Evolutionary conservation across 2,888 invertebrate genomes (phyloP), one percentile per base, ranked within the genome.

Genomic region (Hedychridium roseum): DNA sequence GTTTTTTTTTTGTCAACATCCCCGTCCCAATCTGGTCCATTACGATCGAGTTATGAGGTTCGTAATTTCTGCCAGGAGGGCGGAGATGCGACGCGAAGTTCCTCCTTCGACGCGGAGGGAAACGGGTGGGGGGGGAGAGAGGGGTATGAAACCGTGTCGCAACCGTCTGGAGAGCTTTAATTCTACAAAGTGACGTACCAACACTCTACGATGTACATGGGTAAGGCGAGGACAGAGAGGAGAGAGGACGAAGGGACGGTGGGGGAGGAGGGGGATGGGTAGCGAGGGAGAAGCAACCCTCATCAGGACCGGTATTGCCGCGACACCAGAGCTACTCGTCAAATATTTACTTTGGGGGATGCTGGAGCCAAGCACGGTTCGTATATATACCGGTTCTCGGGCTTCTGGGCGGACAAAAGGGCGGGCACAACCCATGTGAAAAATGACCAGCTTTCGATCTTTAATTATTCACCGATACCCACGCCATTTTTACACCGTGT

Each of bases 331-430:
- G 62, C 54, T 66, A 55, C 63, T 66, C 56, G 49, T 66, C 63
- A 68, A 70, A 70, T 71, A 71, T 70, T 71, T 70, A 71, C 65
- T 57, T 46, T 43, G 36, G 48, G 48, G 16, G 58, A 69, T 68
- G 58, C 57, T 54, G 62, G 64, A 39, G 53, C 47, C 43, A 46
- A 43, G 50, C 48, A 34, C 46, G 35, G 44, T 43, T 50, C 30
- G 46, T 50, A 21, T 31, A 32, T 43, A 50, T 39, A 37, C 50
- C 43, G 47, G 48, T 42, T 47, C 27, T 36, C 27, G 28, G 41
- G 32, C 41, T 36, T 28, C 30, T 35, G 40, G 31, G 36, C 18
- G 21, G 12, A 41, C 32, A 34, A 47, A 36, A 48, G 45, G 16
- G 37, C 17, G 34, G 32, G 40, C 34, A n/a, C n/a, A n/a, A n/a